Conservation (phyloP, 2,113 vertebrate genomes). For the Rhagologus leucostigma region DNA sequence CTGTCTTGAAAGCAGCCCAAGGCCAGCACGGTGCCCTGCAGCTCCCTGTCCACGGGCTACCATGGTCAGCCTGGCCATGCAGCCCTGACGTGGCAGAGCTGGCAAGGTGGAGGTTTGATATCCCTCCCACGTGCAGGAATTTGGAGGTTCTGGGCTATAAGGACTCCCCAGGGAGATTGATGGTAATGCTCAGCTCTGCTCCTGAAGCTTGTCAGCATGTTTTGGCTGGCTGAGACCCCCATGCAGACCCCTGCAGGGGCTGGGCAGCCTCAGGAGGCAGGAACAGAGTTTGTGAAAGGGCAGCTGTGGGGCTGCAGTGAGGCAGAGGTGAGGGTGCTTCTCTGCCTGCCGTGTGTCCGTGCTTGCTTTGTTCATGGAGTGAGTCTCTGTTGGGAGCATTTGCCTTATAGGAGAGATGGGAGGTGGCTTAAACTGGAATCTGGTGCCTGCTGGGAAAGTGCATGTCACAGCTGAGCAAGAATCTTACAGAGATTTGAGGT, state of each 20-base stretch:
- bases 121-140: neutral
- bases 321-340: neutral
- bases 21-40: neutral
- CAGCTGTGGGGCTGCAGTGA: neutral
- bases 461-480: neutral
- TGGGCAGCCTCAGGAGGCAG: neutral
- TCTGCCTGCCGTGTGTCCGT: neutral
- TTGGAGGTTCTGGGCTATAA: neutral
- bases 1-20: neutral
- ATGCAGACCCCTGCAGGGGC: neutral
- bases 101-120: no score
- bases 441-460: neutral
- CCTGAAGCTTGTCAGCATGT: fast-evolving
- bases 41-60: neutral
- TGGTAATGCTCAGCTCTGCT: neutral
- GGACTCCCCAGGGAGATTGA: neutral
- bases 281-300: neutral
- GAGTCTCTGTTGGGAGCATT: neutral
- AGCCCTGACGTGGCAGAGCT: neutral
- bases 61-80: fast-evolving
- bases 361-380: neutral
- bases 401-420: neutral
- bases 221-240: neutral
- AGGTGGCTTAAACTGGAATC: neutral
- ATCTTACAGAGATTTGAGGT: neutral